Conservation (phyloP, 2,888 invertebrate species). For the Diarsia dahlii region DNA sequence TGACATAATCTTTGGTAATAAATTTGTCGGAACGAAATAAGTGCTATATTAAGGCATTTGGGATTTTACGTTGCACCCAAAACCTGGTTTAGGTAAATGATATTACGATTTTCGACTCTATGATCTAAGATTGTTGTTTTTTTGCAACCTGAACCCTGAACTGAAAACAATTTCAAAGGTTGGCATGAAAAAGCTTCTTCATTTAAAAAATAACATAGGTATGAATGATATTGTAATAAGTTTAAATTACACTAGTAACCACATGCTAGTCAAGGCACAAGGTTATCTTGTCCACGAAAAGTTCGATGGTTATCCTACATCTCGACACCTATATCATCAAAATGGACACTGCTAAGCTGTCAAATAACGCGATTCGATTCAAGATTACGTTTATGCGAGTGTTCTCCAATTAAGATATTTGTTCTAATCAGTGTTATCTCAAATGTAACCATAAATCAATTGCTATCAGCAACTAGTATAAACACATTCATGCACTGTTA, state of each 20-base stretch:
- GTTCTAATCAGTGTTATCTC: constrained; percentile 5
- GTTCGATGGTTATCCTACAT: background rate
- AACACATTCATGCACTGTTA: constrained; percentile 64
- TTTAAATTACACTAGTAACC: too few species aligned
- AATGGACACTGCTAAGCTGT: background rate
- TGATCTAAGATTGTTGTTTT: too few species aligned
- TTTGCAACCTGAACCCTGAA: too few species aligned
- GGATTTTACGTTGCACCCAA: background rate
- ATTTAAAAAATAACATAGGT: too few species aligned
- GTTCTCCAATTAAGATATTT: background rate
- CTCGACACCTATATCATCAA: background rate
- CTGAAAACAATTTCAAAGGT: too few species aligned
- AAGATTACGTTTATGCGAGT: background rate
- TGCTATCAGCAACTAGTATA: constrained; percentile 10
- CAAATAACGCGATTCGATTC: background rate
- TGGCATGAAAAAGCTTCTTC: too few species aligned
- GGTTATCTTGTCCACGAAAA: too few species aligned
- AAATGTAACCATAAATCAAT: constrained; percentile 17
- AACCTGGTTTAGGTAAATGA: background rate
- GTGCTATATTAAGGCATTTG: background rate
- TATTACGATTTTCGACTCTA: too few species aligned
- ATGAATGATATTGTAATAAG: too few species aligned
- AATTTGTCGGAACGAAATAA: constrained; percentile 7
- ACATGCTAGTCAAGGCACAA: too few species aligned
- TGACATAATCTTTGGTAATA: constrained; percentile 44